phyloP scores from a whole-genome alignment of 2,113 vertebrate genomes.

The Chaetops frenatus region DNA sequence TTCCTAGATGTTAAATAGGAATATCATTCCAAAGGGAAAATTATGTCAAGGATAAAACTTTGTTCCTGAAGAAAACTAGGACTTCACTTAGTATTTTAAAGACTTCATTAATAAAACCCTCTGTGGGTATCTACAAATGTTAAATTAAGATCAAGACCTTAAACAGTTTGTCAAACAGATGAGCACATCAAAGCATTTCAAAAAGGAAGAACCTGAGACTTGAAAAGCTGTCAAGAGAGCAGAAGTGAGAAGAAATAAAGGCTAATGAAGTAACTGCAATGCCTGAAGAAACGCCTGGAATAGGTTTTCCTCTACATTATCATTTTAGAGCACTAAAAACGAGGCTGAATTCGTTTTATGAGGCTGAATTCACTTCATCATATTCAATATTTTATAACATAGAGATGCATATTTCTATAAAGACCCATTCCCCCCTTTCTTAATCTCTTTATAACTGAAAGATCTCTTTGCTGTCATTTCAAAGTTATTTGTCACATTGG shows the following conservation, averaged over 20 bases:
- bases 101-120: constrained; percentile 30
- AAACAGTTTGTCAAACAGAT: constrained; percentile 16
- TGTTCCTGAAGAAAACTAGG: not conserved
- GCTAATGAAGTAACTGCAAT: constrained; percentile 8
- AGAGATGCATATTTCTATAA: not conserved
- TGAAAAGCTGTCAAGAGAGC: constrained; percentile 8
- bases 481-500: not conserved
- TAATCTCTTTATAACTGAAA: not conserved
- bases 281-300: not conserved
- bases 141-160: constrained; percentile 11
- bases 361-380: not conserved
- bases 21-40: not conserved
- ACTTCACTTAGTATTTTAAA: constrained; percentile 17
- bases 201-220: not conserved
- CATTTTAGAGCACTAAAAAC: not conserved
- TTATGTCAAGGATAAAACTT: not conserved
- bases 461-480: not conserved
- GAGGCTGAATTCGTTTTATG: not conserved
- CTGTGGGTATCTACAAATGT: not conserved
- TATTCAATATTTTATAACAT: not conserved
- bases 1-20: not conserved
- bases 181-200: constrained; percentile 2
- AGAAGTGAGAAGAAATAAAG: not conserved
- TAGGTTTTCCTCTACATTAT: not conserved
- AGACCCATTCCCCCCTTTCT: not conserved